Conservation (phyloP, 1,140 invertebrate genomes). For the Metopolophium dirhodum region DNA sequence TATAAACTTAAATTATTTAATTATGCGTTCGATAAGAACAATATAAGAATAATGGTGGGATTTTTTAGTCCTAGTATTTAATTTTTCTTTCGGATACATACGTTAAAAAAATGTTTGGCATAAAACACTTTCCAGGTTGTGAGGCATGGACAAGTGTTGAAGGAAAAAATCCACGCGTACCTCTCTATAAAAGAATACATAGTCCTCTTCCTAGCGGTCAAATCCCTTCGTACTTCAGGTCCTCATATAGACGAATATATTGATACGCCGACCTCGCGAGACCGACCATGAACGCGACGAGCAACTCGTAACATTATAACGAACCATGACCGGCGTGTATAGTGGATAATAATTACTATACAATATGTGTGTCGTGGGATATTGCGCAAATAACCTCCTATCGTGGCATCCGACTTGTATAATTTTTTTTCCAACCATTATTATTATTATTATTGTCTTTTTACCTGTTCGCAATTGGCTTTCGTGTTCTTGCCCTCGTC, state of each 20-base stretch:
- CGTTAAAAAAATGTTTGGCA: not conserved
- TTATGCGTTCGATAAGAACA: not conserved
- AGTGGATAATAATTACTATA: not conserved
- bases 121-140: not conserved
- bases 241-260: not conserved
- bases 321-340: not conserved
- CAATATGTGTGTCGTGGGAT: slow-evolving; percentile 3
- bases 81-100: not conserved
- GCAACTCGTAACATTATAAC: not conserved
- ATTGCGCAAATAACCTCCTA: not conserved
- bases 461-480: slow-evolving; percentile 49
- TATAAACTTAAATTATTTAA: not conserved
- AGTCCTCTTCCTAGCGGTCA: not conserved
- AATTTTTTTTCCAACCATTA: not conserved
- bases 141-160: not conserved
- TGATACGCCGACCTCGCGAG: not conserved
- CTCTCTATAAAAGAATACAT: not conserved
- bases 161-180: not conserved
- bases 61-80: not conserved
- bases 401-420: not conserved
- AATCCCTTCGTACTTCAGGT: not conserved
- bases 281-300: not conserved
- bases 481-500: not conserved
- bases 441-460: not conserved
- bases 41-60: not conserved